A percentile compares a stretch with the other conserved stretches of the same genome.
Conservation (phyloP, 2,797 vertebrate species). For the Halcyon smyrnensis region DNA sequence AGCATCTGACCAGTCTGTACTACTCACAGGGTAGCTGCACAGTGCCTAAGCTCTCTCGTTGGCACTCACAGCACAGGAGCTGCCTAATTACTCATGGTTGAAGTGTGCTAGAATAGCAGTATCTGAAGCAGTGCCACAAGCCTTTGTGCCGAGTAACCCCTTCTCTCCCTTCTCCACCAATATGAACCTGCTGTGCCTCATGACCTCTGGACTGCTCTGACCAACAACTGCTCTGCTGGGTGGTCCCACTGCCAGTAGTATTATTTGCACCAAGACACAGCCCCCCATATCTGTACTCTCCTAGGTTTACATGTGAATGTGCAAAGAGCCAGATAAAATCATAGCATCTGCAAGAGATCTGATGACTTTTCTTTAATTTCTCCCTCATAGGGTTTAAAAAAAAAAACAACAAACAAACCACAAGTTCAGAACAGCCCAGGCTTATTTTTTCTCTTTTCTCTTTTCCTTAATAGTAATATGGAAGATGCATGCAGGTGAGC, state of each 20-base stretch:
- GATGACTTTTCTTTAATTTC: not conserved
- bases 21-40: not conserved
- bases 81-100: not conserved
- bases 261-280: fast-evolving
- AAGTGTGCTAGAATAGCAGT: not conserved
- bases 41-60: not conserved
- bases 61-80: not conserved
- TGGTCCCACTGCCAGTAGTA: not conserved
- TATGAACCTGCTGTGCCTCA: not conserved
- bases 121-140: not conserved
- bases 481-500: not conserved
- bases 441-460: not conserved
- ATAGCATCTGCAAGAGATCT: not conserved
- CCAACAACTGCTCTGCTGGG: not conserved
- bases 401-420: not conserved
- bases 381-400: not conserved
- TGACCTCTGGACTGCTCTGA: not conserved
- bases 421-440: not conserved
- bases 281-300: not conserved
- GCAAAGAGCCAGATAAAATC: not conserved
- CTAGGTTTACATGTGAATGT: fast-evolving
- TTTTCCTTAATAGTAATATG: not conserved
- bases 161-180: not conserved
- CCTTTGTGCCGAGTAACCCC: not conserved
- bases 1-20: not conserved